Conservation (phyloP, 1,140 invertebrate genomes). For the Megalonaias nervosa region DNA sequence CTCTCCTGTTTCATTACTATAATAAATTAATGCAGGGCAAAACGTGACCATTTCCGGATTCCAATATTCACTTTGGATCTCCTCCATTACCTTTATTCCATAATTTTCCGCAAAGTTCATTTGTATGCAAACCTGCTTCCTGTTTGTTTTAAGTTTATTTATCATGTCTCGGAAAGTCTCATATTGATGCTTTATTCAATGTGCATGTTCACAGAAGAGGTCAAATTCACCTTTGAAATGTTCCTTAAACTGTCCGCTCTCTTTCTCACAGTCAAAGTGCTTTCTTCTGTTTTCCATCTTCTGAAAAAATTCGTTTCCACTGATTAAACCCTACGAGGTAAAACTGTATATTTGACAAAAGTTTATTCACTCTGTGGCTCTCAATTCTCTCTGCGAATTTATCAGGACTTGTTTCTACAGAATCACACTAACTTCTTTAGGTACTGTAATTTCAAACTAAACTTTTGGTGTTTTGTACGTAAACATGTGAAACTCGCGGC, state of each 20-base stretch:
- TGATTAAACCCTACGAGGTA: conserved; percentile 3
- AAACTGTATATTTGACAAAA: not conserved
- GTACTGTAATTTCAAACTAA: conserved; percentile 8
- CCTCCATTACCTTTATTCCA: conserved; percentile 1
- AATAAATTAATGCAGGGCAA: conserved; percentile 15
- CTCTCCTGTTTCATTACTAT: not conserved
- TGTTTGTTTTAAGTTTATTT: conserved; percentile 9
- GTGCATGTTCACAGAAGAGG: conserved; percentile 11
- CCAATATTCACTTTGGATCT: conserved; percentile 16
- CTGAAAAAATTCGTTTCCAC: conserved; percentile 7
- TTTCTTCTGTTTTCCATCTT: conserved; percentile 5
- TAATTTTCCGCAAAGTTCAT: conserved; percentile 4
- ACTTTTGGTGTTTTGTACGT: conserved; percentile 21
- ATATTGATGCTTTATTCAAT: conserved; percentile 9
- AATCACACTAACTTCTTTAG: conserved; percentile 3
- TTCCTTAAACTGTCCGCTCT: conserved; percentile 8
- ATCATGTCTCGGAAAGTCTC: not conserved
- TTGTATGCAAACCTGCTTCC: conserved; percentile 2
- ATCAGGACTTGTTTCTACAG: conserved; percentile 12
- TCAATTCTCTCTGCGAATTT: not conserved
- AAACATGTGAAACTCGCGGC: conserved; percentile 12
- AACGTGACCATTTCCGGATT: conserved; percentile 12
- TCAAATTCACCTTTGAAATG: not conserved
- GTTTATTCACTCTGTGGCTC: not conserved
- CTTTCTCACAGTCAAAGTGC: not conserved